These are phyloP conservation scores for Exephanes ischioxanthus DNA, from an alignment of 2,888 invertebrate species.

Conservation along the genomic window DNA sequence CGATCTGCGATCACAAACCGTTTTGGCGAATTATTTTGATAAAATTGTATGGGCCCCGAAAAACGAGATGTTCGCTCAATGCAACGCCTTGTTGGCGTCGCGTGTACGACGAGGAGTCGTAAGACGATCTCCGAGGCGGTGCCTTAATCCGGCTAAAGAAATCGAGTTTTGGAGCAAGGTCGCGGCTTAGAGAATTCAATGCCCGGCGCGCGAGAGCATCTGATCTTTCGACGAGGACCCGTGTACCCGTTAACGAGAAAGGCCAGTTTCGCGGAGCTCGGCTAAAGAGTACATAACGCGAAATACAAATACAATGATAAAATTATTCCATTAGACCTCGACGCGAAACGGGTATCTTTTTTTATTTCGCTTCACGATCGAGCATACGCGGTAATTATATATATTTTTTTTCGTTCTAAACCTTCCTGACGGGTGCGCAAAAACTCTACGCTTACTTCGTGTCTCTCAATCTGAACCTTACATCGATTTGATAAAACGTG, in stretches of 20 bases:
- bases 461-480: conserved; percentile 10
- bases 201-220: conserved; percentile 47
- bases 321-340: conserved; percentile 40
- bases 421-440: neutral
- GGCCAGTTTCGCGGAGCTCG: neutral
- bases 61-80: neutral
- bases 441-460: neutral
- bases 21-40: conserved; percentile 17
- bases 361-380: neutral
- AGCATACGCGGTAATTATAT: neutral
- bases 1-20: neutral
- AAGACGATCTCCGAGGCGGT: conserved; percentile 43
- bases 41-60: neutral
- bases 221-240: conserved; percentile 28
- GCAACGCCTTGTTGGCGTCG: neutral
- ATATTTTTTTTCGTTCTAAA: neutral
- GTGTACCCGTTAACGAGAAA: conserved; percentile 3
- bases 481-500: neutral
- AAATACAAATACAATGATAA: conserved; percentile 26
- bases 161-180: conserved; percentile 61
- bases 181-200: conserved; percentile 55
- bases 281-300: conserved; percentile 2
- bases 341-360: neutral
- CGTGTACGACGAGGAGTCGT: conserved; percentile 18
- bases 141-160: conserved; percentile 57